Evolutionary conservation across 2,797 vertebrate genomes (phyloP).

Genomic region (Syndactyla subalaris): DNA sequence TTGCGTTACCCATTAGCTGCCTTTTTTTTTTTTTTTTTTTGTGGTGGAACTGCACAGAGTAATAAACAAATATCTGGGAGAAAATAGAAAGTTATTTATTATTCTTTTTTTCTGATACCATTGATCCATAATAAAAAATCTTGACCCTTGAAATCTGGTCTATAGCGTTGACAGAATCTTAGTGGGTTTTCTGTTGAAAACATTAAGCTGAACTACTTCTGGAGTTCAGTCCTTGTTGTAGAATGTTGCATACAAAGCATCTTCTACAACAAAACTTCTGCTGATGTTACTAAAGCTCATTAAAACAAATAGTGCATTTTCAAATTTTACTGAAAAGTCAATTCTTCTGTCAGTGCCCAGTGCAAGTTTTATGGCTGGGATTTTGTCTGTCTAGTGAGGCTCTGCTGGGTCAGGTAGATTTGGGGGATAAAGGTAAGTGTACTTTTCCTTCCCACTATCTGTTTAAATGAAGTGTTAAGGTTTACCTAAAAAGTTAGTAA

Average conservation of each 20-base stretch:
- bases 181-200: background rate
- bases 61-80: background rate
- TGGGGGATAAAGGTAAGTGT: background rate
- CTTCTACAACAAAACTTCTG: background rate
- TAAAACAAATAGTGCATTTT: background rate
- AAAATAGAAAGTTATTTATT: background rate
- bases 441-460: background rate
- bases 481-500: background rate
- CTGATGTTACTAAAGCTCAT: background rate
- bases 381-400: background rate
- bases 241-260: background rate
- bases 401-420: background rate
- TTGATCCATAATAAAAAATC: conserved; percentile 23
- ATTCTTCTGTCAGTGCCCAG: background rate
- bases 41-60: background rate
- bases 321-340: background rate
- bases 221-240: background rate
- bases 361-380: background rate
- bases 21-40: background rate
- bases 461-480: background rate
- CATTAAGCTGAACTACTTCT: background rate
- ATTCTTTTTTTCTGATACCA: background rate
- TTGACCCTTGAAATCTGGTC: background rate
- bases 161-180: background rate
- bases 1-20: background rate